Evolutionary conservation across 2,888 invertebrate genomes (phyloP), one percentile per base, ranked within the genome.

Genomic region (Mamestra brassicae): DNA sequence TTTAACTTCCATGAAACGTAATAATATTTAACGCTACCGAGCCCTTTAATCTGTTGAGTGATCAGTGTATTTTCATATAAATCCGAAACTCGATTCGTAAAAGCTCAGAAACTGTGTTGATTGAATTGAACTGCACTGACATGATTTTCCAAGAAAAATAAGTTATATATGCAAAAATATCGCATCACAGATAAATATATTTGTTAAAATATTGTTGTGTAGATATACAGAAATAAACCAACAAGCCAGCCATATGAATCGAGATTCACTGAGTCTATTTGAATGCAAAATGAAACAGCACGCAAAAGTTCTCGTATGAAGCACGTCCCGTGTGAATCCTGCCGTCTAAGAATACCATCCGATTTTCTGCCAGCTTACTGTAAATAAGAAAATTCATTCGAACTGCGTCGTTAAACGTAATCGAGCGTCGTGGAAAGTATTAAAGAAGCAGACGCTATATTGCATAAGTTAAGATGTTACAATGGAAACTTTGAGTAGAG

Each of bases 391-490:
- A 95, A 96, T 95, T 96, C 93, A 93, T 94, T 93, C 92, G 93
- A 92, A 95, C 92, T 92, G 92, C 91, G 94, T 93, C 94, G 95
- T 96, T 96, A 96, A 95, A 94, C 90, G 95, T 95, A 96, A 96
- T 96, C 96, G 96, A 96, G 95, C 96, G 95, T 93, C 92, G 91
- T 92, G 92, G 93, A 95, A 96, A 96, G 96, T 96, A 96, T 96
- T 95, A 96, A 95, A 94, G 94, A 94, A 94, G 94, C 94, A 93
- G 93, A 94, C 94, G 94, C 92, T 94, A 95, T 96, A 96, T 95
- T 95, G 95, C 96, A 94, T 95, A 96, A 96, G 96, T 96, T 96
- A 92, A 93, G 95, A 94, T 94, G 94, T 96, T 92, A 95, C 95
- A 96, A 93, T 95, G 95, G 92, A 96, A 96, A 96, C 93, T 96